Conservation (phyloP, 1,140 invertebrate species). For the Epicauta chinensis region DNA sequence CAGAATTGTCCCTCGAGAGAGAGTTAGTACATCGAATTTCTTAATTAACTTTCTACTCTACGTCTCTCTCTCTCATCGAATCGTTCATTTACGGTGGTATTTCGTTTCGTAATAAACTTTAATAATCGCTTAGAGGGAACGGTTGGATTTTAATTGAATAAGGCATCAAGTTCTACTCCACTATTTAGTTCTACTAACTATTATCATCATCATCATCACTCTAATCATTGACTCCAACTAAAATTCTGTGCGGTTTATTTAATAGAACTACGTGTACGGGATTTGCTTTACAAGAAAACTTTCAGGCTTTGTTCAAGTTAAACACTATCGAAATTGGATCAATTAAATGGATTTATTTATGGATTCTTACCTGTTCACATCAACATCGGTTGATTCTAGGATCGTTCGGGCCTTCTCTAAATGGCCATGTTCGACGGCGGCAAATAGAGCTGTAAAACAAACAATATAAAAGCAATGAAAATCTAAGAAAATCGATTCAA, state of each 20-base stretch:
- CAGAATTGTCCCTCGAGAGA: no score
- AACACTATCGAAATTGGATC: background rate
- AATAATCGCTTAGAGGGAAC: background rate
- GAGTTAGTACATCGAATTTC: no score
- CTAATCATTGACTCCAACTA: no score
- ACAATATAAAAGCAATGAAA: no score
- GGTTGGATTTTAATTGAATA: constrained; percentile 9
- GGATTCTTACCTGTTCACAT: constrained; percentile 77
- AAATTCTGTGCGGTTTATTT: no score
- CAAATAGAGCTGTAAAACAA: constrained; percentile 71
- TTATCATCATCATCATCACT: no score
- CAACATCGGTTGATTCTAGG: constrained; percentile 81
- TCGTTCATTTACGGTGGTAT: constrained; percentile 7
- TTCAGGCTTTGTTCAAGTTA: background rate
- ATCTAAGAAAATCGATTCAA: background rate
- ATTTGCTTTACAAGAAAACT: no score
- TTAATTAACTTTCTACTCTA: no score
- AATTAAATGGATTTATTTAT: background rate
- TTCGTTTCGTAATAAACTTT: constrained; percentile 12
- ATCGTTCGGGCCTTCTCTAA: constrained; percentile 84
- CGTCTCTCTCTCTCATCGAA: background rate
- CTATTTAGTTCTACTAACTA: no score
- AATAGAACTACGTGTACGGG: no score
- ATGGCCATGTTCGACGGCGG: constrained; percentile 88
- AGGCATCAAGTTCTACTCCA: background rate